These are phyloP conservation scores for Suillia variegata DNA, from an alignment of 2,888 invertebrate species.

Conservation along the genomic window DNA sequence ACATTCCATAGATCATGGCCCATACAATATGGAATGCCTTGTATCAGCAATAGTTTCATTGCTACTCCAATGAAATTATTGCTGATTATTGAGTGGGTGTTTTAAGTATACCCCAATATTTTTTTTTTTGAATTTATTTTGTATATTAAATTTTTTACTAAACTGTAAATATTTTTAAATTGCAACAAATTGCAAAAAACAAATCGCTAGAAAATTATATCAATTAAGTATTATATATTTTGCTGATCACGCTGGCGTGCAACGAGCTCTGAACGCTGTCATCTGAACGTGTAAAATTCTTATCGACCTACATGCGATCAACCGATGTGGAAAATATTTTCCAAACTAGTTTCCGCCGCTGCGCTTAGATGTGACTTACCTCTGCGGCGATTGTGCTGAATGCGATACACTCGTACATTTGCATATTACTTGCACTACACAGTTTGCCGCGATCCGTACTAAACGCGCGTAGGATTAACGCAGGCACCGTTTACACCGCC, in stretches of 20 bases:
- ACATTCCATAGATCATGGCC: too few relatives aligned
- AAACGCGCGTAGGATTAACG: background rate
- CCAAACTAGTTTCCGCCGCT: slow-evolving; percentile 7
- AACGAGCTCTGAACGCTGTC: background rate
- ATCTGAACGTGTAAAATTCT: slow-evolving; percentile 1
- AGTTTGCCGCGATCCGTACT: background rate
- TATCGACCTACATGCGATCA: slow-evolving; percentile 18
- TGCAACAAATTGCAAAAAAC: background rate
- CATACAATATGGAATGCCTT: too few relatives aligned
- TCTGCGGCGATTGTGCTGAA: background rate
- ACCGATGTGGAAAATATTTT: background rate
- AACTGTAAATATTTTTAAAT: background rate
- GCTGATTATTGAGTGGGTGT: too few relatives aligned
- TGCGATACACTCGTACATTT: background rate
- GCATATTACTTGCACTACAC: background rate
- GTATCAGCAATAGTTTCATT: too few relatives aligned
- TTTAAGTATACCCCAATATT: too few relatives aligned
- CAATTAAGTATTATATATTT: slow-evolving; percentile 7
- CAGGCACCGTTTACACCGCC: slow-evolving; percentile 8
- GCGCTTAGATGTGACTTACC: slow-evolving; percentile 2
- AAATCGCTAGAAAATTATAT: slow-evolving; percentile 2
- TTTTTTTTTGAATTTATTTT: too few relatives aligned
- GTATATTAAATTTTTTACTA: too few relatives aligned
- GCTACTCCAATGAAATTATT: too few relatives aligned
- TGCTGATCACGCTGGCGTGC: slow-evolving; percentile 1